Evolutionary conservation across 1,140 invertebrate genomes (phyloP).

Genomic region (Pomacea maculata): DNA sequence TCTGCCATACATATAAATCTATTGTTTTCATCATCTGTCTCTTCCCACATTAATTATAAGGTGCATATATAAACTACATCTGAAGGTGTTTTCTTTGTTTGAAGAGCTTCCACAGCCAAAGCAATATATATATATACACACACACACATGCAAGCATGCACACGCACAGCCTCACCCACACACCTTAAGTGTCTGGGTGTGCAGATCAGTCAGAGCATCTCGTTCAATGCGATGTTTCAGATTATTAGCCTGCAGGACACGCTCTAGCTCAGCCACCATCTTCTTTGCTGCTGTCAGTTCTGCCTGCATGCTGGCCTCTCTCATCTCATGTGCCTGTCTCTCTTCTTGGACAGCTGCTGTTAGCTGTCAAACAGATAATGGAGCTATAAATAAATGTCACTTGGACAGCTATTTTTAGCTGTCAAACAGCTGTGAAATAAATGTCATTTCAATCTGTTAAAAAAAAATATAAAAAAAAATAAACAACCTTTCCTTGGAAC

Average conservation of each 20-base stretch:
- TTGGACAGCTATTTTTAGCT: too few species aligned
- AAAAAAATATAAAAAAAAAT: too few species aligned
- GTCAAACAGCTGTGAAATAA: too few species aligned
- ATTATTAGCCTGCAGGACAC: slow-evolving; percentile 45
- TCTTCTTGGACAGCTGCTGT: slow-evolving; percentile 37
- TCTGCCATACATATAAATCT: too few species aligned
- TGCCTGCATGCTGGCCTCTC: slow-evolving; percentile 40
- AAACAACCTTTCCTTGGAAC: too few species aligned
- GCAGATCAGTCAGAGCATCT: slow-evolving; percentile 45
- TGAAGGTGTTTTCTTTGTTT: neutral
- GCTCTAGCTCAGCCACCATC: slow-evolving; percentile 41
- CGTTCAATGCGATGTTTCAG: slow-evolving; percentile 47
- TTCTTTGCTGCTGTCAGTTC: slow-evolving; percentile 45
- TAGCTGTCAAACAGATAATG: slow-evolving; percentile 29
- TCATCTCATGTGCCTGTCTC: slow-evolving; percentile 38
- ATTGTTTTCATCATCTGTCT: too few species aligned
- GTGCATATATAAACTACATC: neutral
- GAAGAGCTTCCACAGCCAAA: neutral
- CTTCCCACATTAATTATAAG: too few species aligned
- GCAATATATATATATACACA: neutral
- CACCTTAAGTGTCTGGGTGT: slow-evolving; percentile 51
- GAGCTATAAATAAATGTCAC: too few species aligned
- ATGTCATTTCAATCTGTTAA: too few species aligned
- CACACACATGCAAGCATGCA: slow-evolving; percentile 1
- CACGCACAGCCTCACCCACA: neutral